Conservation (phyloP, 2,797 vertebrate genomes). For the Alectoris magna region DNA sequence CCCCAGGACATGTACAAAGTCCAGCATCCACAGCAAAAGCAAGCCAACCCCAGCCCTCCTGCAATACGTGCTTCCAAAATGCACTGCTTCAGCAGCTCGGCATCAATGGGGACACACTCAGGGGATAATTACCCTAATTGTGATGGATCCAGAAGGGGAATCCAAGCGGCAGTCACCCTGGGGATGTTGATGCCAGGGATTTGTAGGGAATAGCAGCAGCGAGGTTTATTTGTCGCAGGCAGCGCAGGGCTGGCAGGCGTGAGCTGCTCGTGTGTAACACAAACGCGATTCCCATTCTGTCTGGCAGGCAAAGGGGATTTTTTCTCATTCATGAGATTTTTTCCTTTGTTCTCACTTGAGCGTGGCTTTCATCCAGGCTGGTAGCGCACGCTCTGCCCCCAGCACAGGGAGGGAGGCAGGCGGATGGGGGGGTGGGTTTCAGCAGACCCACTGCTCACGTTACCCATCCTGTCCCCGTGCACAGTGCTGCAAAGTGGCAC, state of each 20-base stretch:
- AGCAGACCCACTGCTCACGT: background rate
- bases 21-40: background rate
- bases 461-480: background rate
- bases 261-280: constrained; percentile 21
- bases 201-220: background rate
- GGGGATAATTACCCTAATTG: background rate
- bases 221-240: background rate
- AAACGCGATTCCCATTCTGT: constrained; percentile 16
- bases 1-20: accelerated
- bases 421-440: background rate
- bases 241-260: background rate
- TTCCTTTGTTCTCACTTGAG: constrained; percentile 42
- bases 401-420: background rate
- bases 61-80: background rate
- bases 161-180: background rate
- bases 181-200: background rate
- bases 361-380: background rate
- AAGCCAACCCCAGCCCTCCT: background rate
- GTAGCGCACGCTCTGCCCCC: background rate
- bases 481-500: background rate
- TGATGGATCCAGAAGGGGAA: background rate
- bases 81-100: background rate
- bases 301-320: constrained; percentile 62
- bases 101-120: accelerated
- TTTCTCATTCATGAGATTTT: constrained; percentile 41